These are phyloP conservation scores for Oxygymnocypris stewartii DNA, from an alignment of 2,113 vertebrate genomes.

Conservation along the genomic window DNA sequence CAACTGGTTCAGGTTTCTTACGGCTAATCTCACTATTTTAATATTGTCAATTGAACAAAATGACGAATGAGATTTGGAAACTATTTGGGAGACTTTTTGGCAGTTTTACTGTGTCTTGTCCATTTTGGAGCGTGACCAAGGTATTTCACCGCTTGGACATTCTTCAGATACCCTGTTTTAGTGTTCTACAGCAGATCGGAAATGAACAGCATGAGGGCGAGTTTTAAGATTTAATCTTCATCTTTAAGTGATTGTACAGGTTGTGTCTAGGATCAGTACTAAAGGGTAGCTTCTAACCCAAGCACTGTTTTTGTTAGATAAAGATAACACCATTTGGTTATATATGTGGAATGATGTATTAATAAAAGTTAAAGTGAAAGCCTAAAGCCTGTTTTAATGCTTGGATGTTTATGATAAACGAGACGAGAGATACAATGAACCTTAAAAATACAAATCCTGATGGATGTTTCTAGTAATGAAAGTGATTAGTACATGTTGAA, in stretches of 20 bases:
- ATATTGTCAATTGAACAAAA: background rate
- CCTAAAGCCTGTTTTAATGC: conserved; percentile 15
- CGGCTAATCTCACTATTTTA: background rate
- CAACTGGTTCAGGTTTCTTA: background rate
- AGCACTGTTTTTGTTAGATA: conserved; percentile 46
- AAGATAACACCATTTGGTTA: conserved; percentile 64
- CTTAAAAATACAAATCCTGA: background rate
- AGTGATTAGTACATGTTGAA: background rate
- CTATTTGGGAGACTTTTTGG: background rate
- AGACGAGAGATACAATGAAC: background rate
- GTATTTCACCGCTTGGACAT: background rate
- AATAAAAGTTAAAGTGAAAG: conserved; percentile 75
- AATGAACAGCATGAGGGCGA: background rate
- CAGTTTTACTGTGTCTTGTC: background rate
- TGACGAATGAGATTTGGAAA: background rate
- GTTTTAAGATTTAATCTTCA: background rate
- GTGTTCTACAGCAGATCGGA: background rate
- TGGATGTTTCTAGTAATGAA: background rate
- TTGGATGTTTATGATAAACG: background rate
- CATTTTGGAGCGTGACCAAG: background rate
- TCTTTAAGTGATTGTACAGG: background rate
- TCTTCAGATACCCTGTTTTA: background rate
- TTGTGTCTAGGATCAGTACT: background rate
- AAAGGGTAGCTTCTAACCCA: conserved; percentile 15
- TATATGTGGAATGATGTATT: conserved; percentile 76